Evolutionary conservation across 2,113 vertebrate genomes (phyloP), one percentile per base, ranked within the genome.

Genomic region (Symphodus melops): DNA sequence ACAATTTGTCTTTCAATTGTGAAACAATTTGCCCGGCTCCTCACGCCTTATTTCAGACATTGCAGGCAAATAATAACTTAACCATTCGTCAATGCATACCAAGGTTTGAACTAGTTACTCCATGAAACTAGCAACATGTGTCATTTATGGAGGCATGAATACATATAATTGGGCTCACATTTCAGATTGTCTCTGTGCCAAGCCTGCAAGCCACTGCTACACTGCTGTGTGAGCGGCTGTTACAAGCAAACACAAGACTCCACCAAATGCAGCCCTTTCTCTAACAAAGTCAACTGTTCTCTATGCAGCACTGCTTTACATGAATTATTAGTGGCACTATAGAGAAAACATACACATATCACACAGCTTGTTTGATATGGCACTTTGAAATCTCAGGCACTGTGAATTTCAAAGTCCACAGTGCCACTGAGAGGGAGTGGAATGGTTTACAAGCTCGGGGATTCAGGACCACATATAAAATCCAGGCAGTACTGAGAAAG

Each of bases 101-200:
- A 17, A 68, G 36, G 17, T 66, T 73, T 75, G 51, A 59, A 80
- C 69, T 51, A 66, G 69, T 76, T 69, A 28, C 49, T 58, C 42
- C 54, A 19, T 20, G 20, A 66, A 77, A 81, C 73, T 70, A 71
- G 84, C 56, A 79, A 64, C 79, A 83, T 67, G 56, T 87, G 81
- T 57, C 83, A 86, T 88, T 87, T 77, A 79, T 87, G 78, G 72
- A 62, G 75, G 65, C 60, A 77, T 72, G 67, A 41, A 71, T 72
- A 72, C 69, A 63, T 80, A 44, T 71, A 79, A 84, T 78, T 74
- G 79, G 75, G 79, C 61, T 85, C 81, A 80, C 66, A 75, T 83
- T 91, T 83, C 83, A 84, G 54, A 83, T 72, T 79, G 74, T 86
- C 21, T 84, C 59, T 39, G 62, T 81, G 74, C 76, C 81, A 87